Base-by-base conservation (phyloP, 2,888 invertebrate species). In the Dorcus hopei region DNA sequence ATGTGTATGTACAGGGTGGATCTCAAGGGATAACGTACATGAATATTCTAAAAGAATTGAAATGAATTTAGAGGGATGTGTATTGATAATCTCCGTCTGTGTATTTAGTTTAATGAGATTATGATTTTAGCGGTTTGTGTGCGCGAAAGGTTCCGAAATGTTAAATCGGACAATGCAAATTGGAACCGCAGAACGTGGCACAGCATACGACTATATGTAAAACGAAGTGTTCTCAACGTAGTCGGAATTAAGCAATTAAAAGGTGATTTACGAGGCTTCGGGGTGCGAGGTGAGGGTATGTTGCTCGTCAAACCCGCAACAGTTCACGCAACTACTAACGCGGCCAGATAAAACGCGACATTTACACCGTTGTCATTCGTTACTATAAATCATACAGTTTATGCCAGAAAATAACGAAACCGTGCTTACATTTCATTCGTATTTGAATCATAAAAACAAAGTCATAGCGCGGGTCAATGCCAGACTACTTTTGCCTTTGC, bases 401-500 rank as follows among this genome's bases (percentile, higher is more conserved):
- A 69, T 68, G 65, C 61, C 57, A 65, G 64, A 66, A 67, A 65
- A 69, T 69, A 69, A 69, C 68, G 69, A 68, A 68, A 68, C 57
- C 68, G 55, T 65, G 60, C 66, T 67, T 59, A 62, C 62, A 64
- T 63, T 65, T 66, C 62, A 67, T 66, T 67, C 65, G 67, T 61
- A 65, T 61, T 56, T 58, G 59, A 62, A 62, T 56, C 63, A 60
- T 67, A 65, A 67, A 67, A 66, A 59, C 50, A 52, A 64, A 65
- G 61, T 65, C 62, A 62, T 58, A 61, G 58, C 57, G 56, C 59
- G 61, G 64, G 65, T 65, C 65, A 65, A 61, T 65, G 59, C 57
- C 64, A 61, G 61, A 54, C 58, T 59, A 53, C 49, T 49, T 63
- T 63, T 63, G 59, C 61, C 53, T 64, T 64, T 62, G 65, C 61